A percentile compares a stretch with the other conserved stretches of the same genome.
Evolutionary conservation across 1,140 invertebrate genomes (phyloP).

Genomic region (Nebria ingens): DNA sequence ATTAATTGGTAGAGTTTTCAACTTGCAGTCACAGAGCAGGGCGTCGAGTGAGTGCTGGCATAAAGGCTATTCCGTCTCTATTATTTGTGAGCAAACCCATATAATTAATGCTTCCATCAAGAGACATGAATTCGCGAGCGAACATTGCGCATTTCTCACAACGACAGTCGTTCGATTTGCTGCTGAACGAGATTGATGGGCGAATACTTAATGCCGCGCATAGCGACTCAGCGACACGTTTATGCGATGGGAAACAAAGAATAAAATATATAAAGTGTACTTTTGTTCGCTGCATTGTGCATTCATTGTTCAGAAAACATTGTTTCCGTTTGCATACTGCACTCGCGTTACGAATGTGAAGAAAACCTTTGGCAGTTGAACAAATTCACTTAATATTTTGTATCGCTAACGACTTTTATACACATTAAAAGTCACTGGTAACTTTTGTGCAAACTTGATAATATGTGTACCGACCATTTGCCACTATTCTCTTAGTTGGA

Average conservation of each 20-base stretch:
- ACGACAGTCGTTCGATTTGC: background rate
- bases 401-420: background rate
- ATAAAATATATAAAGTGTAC: background rate
- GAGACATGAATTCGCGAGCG: background rate
- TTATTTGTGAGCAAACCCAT: background rate
- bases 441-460: too few relatives aligned
- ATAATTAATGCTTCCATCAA: background rate
- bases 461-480: too few relatives aligned
- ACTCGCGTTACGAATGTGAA: background rate
- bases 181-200: background rate
- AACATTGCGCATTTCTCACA: background rate
- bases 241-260: background rate
- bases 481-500: too few relatives aligned
- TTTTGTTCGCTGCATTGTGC: background rate
- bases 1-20: too few relatives aligned
- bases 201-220: background rate
- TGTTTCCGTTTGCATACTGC: background rate
- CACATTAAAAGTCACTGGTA: too few relatives aligned
- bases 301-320: background rate
- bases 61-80: background rate
- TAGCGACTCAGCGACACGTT: background rate
- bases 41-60: too few relatives aligned
- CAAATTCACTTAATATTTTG: slow-evolving; percentile 2
- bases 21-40: too few relatives aligned
- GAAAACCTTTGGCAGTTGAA: background rate